Percentiles rank a stretch among this genome's conserved stretches.
These are phyloP conservation scores for Chrysolina haemoptera DNA, from an alignment of 2,888 invertebrate genomes.

Conservation along the genomic window DNA sequence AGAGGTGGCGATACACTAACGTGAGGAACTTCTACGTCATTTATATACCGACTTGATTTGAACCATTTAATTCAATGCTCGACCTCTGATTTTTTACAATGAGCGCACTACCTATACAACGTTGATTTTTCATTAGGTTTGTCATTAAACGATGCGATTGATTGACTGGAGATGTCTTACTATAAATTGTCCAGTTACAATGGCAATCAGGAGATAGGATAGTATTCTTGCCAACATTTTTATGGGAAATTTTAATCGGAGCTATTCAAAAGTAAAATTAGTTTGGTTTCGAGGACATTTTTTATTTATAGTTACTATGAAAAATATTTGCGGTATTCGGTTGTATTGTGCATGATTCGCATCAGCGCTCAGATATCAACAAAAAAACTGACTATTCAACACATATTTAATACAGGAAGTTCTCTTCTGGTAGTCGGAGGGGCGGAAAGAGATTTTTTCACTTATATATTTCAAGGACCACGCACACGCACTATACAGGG, in stretches of 20 bases:
- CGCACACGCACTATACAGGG: no score
- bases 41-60: conserved; percentile 9
- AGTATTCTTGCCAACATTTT: background rate
- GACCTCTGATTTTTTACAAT: conserved; percentile 7
- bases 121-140: background rate
- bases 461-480: no score
- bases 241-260: background rate
- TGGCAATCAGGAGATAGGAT: background rate
- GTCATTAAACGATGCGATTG: background rate
- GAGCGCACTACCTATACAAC: background rate
- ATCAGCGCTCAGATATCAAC: no score
- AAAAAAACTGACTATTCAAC: no score
- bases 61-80: background rate
- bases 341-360: no score
- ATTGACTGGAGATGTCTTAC: background rate
- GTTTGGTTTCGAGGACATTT: background rate
- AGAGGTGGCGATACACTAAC: conserved; percentile 6
- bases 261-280: conserved; percentile 4
- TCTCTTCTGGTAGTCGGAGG: no score
- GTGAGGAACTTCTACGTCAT: conserved; percentile 9
- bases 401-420: no score
- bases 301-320: background rate
- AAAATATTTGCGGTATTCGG: background rate
- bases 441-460: no score
- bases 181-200: background rate